Evolutionary conservation across 53 echinoderm and acorn worm species (phyloP).

Genomic region (Holothuria leucospilota): DNA sequence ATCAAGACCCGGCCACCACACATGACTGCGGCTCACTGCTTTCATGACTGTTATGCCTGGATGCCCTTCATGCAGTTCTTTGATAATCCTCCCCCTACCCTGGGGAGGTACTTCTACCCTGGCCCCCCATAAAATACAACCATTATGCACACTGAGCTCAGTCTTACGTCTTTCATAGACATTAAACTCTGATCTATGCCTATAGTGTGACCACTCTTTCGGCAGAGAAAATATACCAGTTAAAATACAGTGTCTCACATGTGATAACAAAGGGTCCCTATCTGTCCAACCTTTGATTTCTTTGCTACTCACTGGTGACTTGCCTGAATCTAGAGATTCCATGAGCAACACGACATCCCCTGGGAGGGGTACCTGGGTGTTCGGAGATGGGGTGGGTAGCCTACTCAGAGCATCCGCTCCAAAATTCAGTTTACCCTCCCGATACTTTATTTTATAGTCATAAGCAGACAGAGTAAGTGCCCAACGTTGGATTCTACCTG

Average conservation of each 20-base stretch:
- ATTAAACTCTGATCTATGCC: neutral
- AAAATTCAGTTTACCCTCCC: too few relatives aligned
- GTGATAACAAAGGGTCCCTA: too few relatives aligned
- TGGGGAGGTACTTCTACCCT: neutral
- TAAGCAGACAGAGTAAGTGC: conserved; percentile 59
- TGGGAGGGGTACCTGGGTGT: conserved; percentile 25
- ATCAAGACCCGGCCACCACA: conserved; percentile 21
- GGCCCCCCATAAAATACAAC: too few relatives aligned
- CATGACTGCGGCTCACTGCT: neutral
- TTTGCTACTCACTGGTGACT: conserved; percentile 41
- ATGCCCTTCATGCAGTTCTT: conserved; percentile 20
- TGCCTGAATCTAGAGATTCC: conserved; percentile 46
- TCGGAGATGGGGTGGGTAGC: too few relatives aligned
- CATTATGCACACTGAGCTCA: too few relatives aligned
- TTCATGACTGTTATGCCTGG: conserved; percentile 25
- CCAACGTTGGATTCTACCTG: conserved; percentile 66
- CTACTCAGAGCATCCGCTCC: too few relatives aligned
- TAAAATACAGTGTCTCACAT: too few relatives aligned
- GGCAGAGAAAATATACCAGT: neutral
- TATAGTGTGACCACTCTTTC: too few relatives aligned
- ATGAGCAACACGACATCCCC: conserved; percentile 57
- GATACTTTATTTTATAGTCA: too few relatives aligned
- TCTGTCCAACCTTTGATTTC: conserved; percentile 48
- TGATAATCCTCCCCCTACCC: neutral
- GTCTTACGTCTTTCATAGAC: too few relatives aligned